A percentile compares a stretch with the other conserved stretches of the same genome.
These are phyloP conservation scores for Oncorhynchus nerka DNA, from an alignment of 2,113 vertebrate genomes.

Conservation along the genomic window DNA sequence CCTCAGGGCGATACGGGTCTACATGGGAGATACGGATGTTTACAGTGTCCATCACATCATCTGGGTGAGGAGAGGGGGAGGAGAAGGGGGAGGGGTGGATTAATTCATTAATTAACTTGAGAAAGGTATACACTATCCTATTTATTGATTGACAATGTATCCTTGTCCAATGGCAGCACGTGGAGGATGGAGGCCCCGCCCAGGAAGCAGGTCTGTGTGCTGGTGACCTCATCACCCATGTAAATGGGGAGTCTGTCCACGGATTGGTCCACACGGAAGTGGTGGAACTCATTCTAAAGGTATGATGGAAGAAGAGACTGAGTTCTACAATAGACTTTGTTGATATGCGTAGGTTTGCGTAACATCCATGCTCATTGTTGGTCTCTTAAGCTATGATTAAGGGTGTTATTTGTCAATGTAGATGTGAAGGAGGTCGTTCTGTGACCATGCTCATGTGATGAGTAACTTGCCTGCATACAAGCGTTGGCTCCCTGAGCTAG, in stretches of 20 bases:
- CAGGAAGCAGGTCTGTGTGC: slow-evolving; percentile 90
- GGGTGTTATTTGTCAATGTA: no score
- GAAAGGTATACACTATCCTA: no score
- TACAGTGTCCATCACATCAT: slow-evolving; percentile 94
- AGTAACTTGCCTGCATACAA: no score
- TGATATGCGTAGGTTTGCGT: no score
- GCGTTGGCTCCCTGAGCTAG: no score
- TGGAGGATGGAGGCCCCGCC: slow-evolving; percentile 88
- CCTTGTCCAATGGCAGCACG: slow-evolving; percentile 75
- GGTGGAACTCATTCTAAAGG: slow-evolving; percentile 93
- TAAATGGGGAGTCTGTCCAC: slow-evolving; percentile 91
- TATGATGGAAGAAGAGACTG: slow-evolving; percentile 34
- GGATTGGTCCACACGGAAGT: slow-evolving; percentile 94
- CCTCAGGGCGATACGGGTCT: slow-evolving; percentile 90
- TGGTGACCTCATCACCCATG: slow-evolving; percentile 96
- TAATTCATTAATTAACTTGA: not conserved
- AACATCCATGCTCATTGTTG: not conserved
- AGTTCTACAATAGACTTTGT: no score
- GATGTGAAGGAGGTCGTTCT: no score
- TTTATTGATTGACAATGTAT: not conserved
- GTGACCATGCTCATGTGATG: no score
- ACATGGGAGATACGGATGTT: slow-evolving; percentile 90
- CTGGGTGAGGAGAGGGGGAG: slow-evolving; percentile 72
- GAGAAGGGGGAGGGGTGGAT: not conserved
- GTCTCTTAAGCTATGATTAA: not conserved